Base-by-base conservation (phyloP, 1,140 invertebrate genomes). In the Liolophura sinensis region DNA sequence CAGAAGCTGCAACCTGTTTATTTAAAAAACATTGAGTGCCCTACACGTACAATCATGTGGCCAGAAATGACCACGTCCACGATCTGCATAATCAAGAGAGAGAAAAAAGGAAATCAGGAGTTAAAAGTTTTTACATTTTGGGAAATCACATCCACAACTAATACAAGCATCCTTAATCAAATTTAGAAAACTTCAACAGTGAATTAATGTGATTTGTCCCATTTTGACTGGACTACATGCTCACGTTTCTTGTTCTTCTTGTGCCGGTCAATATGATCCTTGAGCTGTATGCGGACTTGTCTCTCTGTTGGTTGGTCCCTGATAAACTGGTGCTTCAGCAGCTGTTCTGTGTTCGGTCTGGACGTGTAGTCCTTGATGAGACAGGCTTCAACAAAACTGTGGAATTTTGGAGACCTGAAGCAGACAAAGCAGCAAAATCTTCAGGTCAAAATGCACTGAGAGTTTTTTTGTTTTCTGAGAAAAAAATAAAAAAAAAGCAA, bases 331-430 rank as follows among this genome's bases (percentile, higher is more conserved):
- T 99, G 96, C 85, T 97, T 98, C 60, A 99, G 86, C 62, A 99
- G 88, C 81, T 98, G 93, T 85, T 99, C 97, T 70, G 98, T 99
- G 84, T 97, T 98, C 66, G 97, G 97, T 74, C 98, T 87, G 85
- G 97, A 94, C 83, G 96, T 95, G 85, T 99, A 99, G 87, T 99
- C 96, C 86, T 99, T 99, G 24, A 98, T 94, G 81, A 95, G 86
- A 71, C 93, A 92, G 22, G 91, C 92, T 81, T 94, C 92, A 74
- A 95, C 92, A 82, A 93, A 95, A 74, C 81, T 82, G 52, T 82
- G 85, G 73, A 88, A 87, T 73, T 86, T 86, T 62, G 84, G 84
- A 1, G 83, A 81, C 84, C 84, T 85, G 60, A 46, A 20, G 20
- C n/a, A 22, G 51, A 56, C 20, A 64, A 65, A 25, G 3, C 31